These are phyloP conservation scores for Volucella zonaria DNA, from an alignment of 2,888 invertebrate genomes.

Conservation along the genomic window DNA sequence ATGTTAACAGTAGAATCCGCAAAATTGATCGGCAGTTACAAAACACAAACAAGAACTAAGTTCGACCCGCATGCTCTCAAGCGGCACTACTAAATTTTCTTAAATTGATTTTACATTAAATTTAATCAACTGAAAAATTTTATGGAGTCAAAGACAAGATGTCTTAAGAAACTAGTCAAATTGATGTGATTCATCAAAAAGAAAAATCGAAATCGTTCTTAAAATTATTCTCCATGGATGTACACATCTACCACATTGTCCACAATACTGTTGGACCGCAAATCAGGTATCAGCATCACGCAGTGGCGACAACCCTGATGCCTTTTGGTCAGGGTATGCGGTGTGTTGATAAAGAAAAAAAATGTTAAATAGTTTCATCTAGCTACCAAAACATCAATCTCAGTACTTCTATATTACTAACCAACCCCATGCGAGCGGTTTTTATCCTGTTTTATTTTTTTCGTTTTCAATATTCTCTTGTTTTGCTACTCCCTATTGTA, in stretches of 20 bases:
- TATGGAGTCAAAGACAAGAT: too few relatives aligned
- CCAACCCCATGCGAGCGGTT: constrained; percentile 4
- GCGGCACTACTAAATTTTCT: too few relatives aligned
- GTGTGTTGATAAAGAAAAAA: constrained; percentile 6
- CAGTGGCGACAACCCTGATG: constrained; percentile 16
- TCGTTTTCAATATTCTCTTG: background rate
- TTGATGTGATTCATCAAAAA: too few relatives aligned
- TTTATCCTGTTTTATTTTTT: background rate
- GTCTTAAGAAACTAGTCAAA: too few relatives aligned
- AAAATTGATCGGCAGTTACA: too few relatives aligned
- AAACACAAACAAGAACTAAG: too few relatives aligned
- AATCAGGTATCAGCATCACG: constrained; percentile 28
- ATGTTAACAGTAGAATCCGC: too few relatives aligned
- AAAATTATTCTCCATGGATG: too few relatives aligned
- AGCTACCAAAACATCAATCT: background rate
- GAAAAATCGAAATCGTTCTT: too few relatives aligned
- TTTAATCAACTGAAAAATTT: too few relatives aligned
- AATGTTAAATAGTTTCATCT: background rate
- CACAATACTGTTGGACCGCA: constrained; percentile 22
- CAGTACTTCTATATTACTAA: constrained; percentile 43
- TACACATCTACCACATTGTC: background rate
- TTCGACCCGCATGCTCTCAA: too few relatives aligned
- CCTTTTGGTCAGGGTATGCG: constrained; percentile 15
- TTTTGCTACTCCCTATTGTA: background rate
- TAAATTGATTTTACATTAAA: too few relatives aligned